Evolutionary conservation across 2,797 vertebrate species (phyloP), one percentile per base, ranked within the genome.

Genomic region (Melanotaenia maccullochi): DNA sequence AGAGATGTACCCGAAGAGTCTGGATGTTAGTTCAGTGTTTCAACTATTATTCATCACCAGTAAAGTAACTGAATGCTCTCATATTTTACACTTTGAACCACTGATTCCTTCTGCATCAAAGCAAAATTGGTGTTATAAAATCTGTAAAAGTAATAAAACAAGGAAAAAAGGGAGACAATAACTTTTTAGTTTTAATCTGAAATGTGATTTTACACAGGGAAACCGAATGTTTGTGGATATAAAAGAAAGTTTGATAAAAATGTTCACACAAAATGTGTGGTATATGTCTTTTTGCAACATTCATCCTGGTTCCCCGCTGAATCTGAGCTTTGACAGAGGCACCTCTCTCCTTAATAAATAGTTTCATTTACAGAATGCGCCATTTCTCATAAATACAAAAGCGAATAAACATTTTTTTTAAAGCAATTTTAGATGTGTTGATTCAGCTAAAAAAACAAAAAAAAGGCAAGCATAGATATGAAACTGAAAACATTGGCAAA

Each of bases 401-500:
- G 92, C 89, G 87, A 81, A 74, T 89, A 89, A 89, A 87, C 94
- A 95, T 96, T 86, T 90, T 78, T 87, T 78, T 87, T 74, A 93
- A 92, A 93, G 89, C 87, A 93, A 91, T 93, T 92, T 93, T 87
- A 93, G 93, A 93, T 96, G 95, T 94, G 90, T 94, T 82, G 80
- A 96, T 95, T 94, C 87, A 94, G 92, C 94, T 96, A 93, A 91
- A 94, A 96, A 83, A 84, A 57, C 68, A 83, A 95, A 47, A 47
- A 47, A 47, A 78, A 88, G 78, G 76, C 93, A 95, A 95, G n/a
- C 61, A 32, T 9, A 88, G 80, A 90, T 83, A 79, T 81, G 84
- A 79, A 92, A 90, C 90, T 77, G 78, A 93, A 95, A 95, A 90
- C 93, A 94, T 81, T 93, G 93, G 95, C 94, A 94, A 95, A 95